Evolutionary conservation across 1,140 invertebrate species (phyloP).

Genomic region (Aphaenogaster floridana): DNA sequence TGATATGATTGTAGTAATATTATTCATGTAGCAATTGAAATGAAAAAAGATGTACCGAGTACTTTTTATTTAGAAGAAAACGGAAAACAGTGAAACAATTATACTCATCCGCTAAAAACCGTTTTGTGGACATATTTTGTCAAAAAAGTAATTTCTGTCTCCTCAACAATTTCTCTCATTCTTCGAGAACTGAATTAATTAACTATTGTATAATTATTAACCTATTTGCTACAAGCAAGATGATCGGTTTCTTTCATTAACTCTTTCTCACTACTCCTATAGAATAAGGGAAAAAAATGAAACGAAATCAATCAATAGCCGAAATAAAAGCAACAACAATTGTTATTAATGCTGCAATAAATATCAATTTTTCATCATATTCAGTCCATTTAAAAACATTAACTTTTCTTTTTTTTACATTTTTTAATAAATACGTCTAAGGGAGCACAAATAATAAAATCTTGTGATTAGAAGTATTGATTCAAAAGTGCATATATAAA

Average conservation of each 20-base stretch:
- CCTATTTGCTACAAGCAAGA: too few relatives aligned
- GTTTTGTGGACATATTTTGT: too few relatives aligned
- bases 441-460: not conserved
- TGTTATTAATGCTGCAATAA: not conserved
- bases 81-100: not conserved
- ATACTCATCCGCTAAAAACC: not conserved
- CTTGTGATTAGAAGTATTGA: too few relatives aligned
- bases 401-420: not conserved
- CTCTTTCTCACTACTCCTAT: too few relatives aligned
- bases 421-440: not conserved
- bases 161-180: not conserved
- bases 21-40: not conserved
- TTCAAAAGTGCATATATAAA: too few relatives aligned
- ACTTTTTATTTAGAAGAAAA: not conserved
- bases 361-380: not conserved
- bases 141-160: not conserved
- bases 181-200: not conserved
- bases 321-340: too few relatives aligned
- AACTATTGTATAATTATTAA: not conserved
- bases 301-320: too few relatives aligned
- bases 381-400: not conserved
- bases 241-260: too few relatives aligned
- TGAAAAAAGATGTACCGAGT: not conserved
- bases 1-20: not conserved
- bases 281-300: too few relatives aligned